These are phyloP conservation scores for Acropora tenuis DNA, from an alignment of 64 coral and sea anemone genomes.

Conservation along the genomic window DNA sequence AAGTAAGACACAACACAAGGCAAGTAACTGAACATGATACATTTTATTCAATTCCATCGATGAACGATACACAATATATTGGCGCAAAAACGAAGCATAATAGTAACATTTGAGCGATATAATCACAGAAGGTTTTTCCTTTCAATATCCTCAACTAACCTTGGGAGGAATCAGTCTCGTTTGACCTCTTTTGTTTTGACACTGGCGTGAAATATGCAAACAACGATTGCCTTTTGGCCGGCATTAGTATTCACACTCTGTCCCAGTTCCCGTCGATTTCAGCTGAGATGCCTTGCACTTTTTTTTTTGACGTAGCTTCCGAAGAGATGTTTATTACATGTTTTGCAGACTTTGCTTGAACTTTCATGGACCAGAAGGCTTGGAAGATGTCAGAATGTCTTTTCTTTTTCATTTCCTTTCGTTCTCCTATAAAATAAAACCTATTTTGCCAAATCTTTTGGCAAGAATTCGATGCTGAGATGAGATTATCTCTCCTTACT, in stretches of 20 bases:
- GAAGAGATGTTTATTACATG: slow-evolving; percentile 5
- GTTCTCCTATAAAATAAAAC: neutral
- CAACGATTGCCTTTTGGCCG: too few species aligned
- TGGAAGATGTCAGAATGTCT: slow-evolving; percentile 11
- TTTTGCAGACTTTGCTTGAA: slow-evolving; percentile 19
- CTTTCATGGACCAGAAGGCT: slow-evolving; percentile 11
- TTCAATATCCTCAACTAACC: too few species aligned
- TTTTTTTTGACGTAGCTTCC: neutral
- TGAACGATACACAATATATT: too few species aligned
- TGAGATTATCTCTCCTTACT: neutral
- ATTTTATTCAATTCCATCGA: too few species aligned
- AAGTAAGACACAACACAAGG: too few species aligned
- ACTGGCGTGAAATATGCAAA: too few species aligned
- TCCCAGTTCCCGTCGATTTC: neutral
- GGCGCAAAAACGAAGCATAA: too few species aligned
- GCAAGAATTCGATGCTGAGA: slow-evolving; percentile 13
- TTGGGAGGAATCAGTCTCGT: too few species aligned
- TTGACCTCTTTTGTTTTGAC: too few species aligned
- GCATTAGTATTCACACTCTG: slow-evolving; percentile 24
- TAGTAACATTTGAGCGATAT: too few species aligned
- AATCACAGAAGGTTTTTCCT: too few species aligned
- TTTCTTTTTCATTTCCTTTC: slow-evolving; percentile 5
- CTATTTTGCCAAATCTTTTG: slow-evolving; percentile 24
- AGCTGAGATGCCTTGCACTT: slow-evolving; percentile 17
- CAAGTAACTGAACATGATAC: too few species aligned